Evolutionary conservation across 2,888 invertebrate genomes (phyloP).

Genomic region (Germaria angustata): DNA sequence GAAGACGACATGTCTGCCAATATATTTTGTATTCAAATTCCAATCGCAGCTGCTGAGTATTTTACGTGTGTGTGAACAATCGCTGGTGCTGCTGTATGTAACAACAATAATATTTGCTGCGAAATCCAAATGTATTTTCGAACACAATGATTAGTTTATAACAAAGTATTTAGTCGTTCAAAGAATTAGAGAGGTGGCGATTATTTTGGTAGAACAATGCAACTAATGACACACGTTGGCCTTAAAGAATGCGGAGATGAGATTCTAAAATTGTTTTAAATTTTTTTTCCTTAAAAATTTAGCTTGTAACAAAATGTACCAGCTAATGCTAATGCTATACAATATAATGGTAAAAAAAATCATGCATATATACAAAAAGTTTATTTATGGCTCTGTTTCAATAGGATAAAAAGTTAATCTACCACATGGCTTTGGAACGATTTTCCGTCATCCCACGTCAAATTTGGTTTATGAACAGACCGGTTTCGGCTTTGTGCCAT

Average conservation of each 20-base stretch:
- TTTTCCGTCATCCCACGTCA: too few species aligned
- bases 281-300: not conserved
- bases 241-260: constrained; percentile 62
- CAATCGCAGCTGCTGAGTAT: not conserved
- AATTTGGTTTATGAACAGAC: too few species aligned
- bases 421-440: too few species aligned
- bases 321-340: too few species aligned
- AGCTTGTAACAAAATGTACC: too few species aligned
- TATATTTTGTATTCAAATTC: not conserved
- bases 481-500: too few species aligned
- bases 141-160: not conserved
- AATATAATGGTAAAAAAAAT: not conserved
- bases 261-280: constrained; percentile 16
- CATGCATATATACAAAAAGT: not conserved
- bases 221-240: constrained; percentile 50
- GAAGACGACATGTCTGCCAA: constrained; percentile 53
- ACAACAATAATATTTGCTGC: constrained; percentile 1
- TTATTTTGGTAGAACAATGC: not conserved
- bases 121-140: constrained; percentile 26
- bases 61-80: not conserved
- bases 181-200: not conserved
- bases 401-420: too few species aligned
- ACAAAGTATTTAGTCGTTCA: constrained; percentile 14
- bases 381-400: too few species aligned
- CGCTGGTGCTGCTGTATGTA: not conserved